Base-by-base conservation (phyloP, 2,888 invertebrate genomes). In the Hipparchia sbordonii region DNA sequence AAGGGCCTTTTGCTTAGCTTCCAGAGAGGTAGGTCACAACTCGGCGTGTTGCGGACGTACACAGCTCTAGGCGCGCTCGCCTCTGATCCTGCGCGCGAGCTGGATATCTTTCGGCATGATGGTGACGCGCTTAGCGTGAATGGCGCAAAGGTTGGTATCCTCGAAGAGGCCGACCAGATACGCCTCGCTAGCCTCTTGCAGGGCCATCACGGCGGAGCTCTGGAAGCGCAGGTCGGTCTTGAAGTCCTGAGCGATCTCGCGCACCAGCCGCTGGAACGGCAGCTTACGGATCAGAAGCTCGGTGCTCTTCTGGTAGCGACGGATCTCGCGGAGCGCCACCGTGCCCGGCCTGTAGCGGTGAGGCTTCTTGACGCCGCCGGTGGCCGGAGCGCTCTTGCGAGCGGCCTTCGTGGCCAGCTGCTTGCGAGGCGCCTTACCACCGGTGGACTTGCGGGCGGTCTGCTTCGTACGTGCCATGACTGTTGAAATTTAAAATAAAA, bases 161-260 rank as follows among this genome's bases (percentile, higher is more conserved):
- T 96, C 96, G 84, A 96, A 98, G 70, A 98, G 94, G 79, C 98
- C 98, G 71, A 97, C 97, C 82, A 98, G 92, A 88, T 97, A 97
- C 10, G 97, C 97, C 89, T 97, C 97, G 79, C 96, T 95, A 69
- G 96, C 96, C 94, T 97, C 97, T 95, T 97, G 65, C 45, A 71
- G 66, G n/a, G 65, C 71, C 59, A 66, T 65, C 48, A 71, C 59
- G 51, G 97, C 97, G 79, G 97, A 97, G 72, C 77, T 77, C 57
- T 67, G 67, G 67, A 61, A 23, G 23, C 23, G 23, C 23, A 23
- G 23, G 23, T 23, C 23, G 23, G 23, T 23, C 23, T 23, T 23
- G 96, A 98, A 98, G 89, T 98, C 97, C 85, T 98, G 97, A 0
- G 98, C 97, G 83, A 98, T 98, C 95, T 68, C 68, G 33, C 68